Conservation (phyloP, 2,113 vertebrate species). For the Callopanchax toddi region DNA sequence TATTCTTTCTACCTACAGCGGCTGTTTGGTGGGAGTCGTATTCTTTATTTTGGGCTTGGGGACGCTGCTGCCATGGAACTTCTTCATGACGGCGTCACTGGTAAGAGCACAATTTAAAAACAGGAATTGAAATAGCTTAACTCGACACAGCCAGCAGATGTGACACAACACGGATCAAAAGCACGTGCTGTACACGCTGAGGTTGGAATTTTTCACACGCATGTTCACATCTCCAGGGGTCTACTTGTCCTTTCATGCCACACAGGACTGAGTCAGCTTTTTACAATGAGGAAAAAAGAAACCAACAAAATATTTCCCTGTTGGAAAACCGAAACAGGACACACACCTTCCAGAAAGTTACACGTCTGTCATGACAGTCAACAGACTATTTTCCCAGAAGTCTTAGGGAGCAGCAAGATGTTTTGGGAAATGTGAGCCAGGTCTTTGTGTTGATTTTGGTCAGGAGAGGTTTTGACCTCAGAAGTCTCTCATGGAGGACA, state of each 20-base stretch:
- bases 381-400: too few species aligned
- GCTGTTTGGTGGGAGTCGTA: conserved; percentile 78
- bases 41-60: conserved; percentile 90
- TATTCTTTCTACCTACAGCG: conserved; percentile 65
- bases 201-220: neutral
- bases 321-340: too few species aligned
- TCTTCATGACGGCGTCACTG: conserved; percentile 89
- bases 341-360: too few species aligned
- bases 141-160: neutral
- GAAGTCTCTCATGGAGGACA: too few species aligned
- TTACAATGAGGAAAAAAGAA: neutral
- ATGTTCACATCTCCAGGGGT: neutral
- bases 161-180: neutral
- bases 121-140: neutral
- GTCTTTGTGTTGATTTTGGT: too few species aligned
- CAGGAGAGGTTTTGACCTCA: too few species aligned
- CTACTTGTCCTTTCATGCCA: too few species aligned
- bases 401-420: too few species aligned
- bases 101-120: conserved; percentile 63
- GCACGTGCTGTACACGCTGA: neutral
- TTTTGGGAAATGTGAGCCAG: too few species aligned
- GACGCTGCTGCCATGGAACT: conserved; percentile 91
- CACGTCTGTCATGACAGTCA: too few species aligned
- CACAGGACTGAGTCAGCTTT: neutral
- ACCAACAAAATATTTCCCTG: too few species aligned